Conservation (phyloP, 2,797 vertebrate species). For the Pangasius djambal region DNA sequence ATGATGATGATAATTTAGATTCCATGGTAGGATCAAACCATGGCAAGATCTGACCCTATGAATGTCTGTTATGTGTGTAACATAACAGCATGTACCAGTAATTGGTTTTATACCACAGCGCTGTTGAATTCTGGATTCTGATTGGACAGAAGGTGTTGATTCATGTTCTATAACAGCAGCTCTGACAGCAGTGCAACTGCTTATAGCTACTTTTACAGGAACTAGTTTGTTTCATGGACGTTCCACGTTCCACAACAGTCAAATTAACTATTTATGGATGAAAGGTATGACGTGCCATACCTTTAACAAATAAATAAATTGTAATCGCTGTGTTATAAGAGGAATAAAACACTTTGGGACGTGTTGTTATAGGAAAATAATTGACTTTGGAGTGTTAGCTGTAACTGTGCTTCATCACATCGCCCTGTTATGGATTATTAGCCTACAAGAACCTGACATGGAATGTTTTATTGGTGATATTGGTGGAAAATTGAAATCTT, state of each 20-base stretch:
- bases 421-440: background rate
- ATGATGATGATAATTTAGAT: background rate
- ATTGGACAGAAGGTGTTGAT: background rate
- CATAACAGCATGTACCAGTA: background rate
- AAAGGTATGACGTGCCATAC: background rate
- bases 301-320: background rate
- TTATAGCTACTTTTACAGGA: too few relatives aligned
- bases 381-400: background rate
- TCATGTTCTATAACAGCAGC: background rate
- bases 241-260: too few relatives aligned
- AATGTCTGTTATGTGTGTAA: too few relatives aligned
- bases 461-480: background rate
- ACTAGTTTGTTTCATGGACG: background rate
- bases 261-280: background rate
- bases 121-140: background rate
- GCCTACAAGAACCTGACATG: background rate
- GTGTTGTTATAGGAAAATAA: too few relatives aligned
- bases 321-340: background rate
- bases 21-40: background rate
- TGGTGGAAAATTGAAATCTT: background rate
- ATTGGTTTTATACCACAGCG: background rate
- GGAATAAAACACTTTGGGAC: background rate
- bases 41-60: background rate
- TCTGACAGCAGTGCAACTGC: background rate
- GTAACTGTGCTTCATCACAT: background rate